phyloP scores from a whole-genome alignment of 2,113 vertebrate genomes.

The Oplegnathus fasciatus region DNA sequence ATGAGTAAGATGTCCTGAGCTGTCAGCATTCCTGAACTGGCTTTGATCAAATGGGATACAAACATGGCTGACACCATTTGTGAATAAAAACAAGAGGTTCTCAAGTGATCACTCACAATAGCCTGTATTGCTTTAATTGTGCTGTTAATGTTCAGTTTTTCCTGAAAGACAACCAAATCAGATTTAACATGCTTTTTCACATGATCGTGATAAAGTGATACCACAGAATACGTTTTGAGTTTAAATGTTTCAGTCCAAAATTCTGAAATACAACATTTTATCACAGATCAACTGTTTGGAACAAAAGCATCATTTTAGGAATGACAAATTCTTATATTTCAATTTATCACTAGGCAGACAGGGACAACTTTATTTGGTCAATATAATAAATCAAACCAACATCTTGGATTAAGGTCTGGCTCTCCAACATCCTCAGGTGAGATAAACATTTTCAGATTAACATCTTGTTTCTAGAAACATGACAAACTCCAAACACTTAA shows the following conservation, averaged over 20 bases:
- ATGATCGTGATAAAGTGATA: neutral
- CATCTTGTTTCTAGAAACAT: neutral
- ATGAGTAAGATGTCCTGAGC: constrained; percentile 68
- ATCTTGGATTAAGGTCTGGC: neutral
- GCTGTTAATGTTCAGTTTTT: neutral
- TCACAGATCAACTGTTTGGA: neutral
- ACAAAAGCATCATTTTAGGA: neutral
- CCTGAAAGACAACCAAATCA: neutral
- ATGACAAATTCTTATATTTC: too few species aligned
- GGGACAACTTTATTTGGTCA: neutral
- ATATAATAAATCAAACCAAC: neutral
- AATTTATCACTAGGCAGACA: neutral
- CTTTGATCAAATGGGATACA: constrained; percentile 59
- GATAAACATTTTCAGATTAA: neutral
- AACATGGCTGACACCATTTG: constrained; percentile 17
- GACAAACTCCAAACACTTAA: constrained; percentile 11
- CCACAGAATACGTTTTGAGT: neutral
- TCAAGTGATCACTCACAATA: neutral
- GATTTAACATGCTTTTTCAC: neutral
- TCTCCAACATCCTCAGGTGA: neutral
- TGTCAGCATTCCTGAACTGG: constrained; percentile 56
- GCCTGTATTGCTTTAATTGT: neutral
- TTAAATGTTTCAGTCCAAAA: neutral
- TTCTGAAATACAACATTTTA: neutral
- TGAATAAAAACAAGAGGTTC: constrained; percentile 4